These are phyloP conservation scores for Leptinotarsa peninsularis DNA, from an alignment of 2,888 invertebrate species.

Conservation along the genomic window DNA sequence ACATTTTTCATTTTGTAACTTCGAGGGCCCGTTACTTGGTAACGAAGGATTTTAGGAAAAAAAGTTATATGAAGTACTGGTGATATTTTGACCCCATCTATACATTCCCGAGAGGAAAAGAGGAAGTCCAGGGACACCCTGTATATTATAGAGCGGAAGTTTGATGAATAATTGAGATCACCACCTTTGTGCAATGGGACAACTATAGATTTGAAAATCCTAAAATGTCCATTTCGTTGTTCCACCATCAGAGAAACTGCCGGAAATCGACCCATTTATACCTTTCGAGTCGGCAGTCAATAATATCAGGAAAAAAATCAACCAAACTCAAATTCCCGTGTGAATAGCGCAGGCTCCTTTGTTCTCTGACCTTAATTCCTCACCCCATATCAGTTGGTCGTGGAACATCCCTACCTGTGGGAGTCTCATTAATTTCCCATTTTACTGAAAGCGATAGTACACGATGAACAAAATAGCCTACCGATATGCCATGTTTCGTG, in stretches of 20 bases:
- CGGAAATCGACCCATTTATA: constrained; percentile 11
- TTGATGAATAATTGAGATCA: too few relatives aligned
- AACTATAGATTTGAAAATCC: too few relatives aligned
- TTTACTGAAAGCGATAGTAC: constrained; percentile 3
- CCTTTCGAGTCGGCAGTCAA: neutral
- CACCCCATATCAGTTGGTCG: constrained; percentile 11
- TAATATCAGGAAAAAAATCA: neutral
- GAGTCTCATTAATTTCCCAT: constrained; percentile 4
- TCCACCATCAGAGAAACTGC: neutral
- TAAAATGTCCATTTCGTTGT: neutral
- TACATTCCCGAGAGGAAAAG: too few relatives aligned
- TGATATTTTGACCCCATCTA: too few relatives aligned
- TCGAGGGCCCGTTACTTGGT: too few relatives aligned
- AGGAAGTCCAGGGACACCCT: too few relatives aligned
- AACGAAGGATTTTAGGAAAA: too few relatives aligned
- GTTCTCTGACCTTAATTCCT: constrained; percentile 9
- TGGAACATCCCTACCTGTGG: constrained; percentile 18
- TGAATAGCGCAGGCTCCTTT: constrained; percentile 12
- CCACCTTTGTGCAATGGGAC: too few relatives aligned
- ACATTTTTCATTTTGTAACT: too few relatives aligned
- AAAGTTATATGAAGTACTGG: too few relatives aligned
- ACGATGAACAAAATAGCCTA: constrained; percentile 5
- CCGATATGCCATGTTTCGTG: constrained; percentile 12
- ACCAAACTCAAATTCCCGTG: constrained; percentile 12
- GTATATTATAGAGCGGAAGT: too few relatives aligned